phyloP scores from a whole-genome alignment of 2,888 invertebrate genomes.

The Philopedon plagiatum region DNA sequence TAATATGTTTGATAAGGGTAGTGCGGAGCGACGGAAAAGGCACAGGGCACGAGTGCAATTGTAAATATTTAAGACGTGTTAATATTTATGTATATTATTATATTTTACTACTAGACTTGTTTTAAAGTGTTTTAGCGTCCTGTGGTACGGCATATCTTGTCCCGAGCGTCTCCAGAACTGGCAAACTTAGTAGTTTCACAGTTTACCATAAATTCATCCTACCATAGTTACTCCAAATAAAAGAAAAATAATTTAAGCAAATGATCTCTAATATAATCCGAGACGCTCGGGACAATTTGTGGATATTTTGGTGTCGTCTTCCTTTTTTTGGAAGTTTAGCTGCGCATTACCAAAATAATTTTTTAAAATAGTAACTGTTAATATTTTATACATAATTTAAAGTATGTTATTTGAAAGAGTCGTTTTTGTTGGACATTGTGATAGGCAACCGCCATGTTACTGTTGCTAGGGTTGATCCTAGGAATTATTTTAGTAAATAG shows the following conservation, averaged over 20 bases:
- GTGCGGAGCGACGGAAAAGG: conserved; percentile 61
- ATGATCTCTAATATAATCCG: conserved; percentile 13
- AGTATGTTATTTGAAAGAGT: conserved; percentile 68
- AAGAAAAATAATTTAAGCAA: conserved; percentile 1
- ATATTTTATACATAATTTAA: conserved; percentile 72
- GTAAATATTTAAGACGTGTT: conserved; percentile 72
- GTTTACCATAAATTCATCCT: conserved; percentile 3
- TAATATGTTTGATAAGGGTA: conserved; percentile 59
- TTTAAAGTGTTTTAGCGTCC: conserved; percentile 55
- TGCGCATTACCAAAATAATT: conserved; percentile 68
- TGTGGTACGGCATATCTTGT: conserved; percentile 38
- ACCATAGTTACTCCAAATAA: neutral
- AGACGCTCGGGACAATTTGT: conserved; percentile 50
- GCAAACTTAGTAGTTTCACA: conserved; percentile 1
- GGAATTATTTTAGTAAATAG: conserved; percentile 65
- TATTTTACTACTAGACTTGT: conserved; percentile 68
- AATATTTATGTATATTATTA: conserved; percentile 74
- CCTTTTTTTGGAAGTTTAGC: conserved; percentile 68
- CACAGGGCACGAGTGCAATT: conserved; percentile 69
- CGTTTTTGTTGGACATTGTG: conserved; percentile 71
- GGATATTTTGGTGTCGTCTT: conserved; percentile 68
- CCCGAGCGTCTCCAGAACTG: conserved; percentile 9
- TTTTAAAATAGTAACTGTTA: conserved; percentile 69
- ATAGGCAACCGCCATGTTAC: conserved; percentile 70
- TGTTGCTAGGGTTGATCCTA: conserved; percentile 68